Evolutionary conservation across 2,113 vertebrate genomes (phyloP), one percentile per base, ranked within the genome.

Genomic region (Pomatostomus ruficeps): DNA sequence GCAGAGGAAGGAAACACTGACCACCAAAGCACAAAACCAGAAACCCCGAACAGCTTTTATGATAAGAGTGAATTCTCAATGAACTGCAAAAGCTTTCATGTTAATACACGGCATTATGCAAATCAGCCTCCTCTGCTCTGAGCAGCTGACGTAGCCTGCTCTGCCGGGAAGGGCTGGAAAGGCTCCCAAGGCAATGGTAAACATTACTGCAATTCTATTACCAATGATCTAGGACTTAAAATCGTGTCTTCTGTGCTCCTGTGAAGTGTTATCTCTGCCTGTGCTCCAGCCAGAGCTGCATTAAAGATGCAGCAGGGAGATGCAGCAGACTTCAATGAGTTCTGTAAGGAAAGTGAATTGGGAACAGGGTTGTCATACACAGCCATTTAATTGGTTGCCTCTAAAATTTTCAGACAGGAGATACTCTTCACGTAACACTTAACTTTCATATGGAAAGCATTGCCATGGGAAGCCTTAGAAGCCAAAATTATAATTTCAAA

Each of bases 231-330:
- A 85, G 81, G 81, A 46, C 62, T 94, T 82, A 46, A 91, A 95
- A 85, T 74, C 17, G 17, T 92, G 51, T 89, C 51, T 91, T 89
- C 71, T 82, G 49, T 76, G 49, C 62, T 95, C 28, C 79, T 95
- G 85, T 91, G 88, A 90, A 94, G 91, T 83, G 81, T 63, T 88
- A 55, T 87, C 72, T 85, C 54, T 66, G 48, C 24, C 55, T 93
- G 29, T n/a, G 54, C 82, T 96, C 70, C 74, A 31, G 40, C 42
- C 71, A 91, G 88, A 88, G 48, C 42, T 58, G 33, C 81, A 95
- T 91, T 95, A 94, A 96, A 88, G 93, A 95, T 91, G 77, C 85
- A 89, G 22, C 46, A 91, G 73, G 81, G 95, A 95, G 55, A 74
- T 58, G 71, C 88, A 92, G 78, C 43, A 88, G 71, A 76, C 36